Evolutionary conservation across 1,140 invertebrate species (phyloP).

Genomic region (Forficula auricularia): DNA sequence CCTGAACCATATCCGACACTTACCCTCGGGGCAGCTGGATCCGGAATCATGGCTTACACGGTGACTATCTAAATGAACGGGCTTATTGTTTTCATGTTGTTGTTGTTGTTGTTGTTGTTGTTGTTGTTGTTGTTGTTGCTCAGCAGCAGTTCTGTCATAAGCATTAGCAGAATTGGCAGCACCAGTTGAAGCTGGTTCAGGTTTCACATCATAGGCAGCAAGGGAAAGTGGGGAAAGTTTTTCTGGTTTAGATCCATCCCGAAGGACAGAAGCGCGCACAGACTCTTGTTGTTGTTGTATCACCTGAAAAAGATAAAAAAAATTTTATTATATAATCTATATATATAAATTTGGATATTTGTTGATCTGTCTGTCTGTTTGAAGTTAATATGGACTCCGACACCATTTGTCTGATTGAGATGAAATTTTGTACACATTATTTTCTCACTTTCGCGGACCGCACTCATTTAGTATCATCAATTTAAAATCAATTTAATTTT

Average conservation of each 20-base stretch:
- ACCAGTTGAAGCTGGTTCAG: conserved; percentile 14
- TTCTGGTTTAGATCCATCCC: conserved; percentile 37
- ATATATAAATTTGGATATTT: too few species aligned
- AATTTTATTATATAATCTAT: too few species aligned
- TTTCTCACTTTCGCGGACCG: too few species aligned
- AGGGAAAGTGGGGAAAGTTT: conserved; percentile 4
- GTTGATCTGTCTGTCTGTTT: too few species aligned
- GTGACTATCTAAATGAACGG: conserved; percentile 15
- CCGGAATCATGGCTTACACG: conserved; percentile 15
- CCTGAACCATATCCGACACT: too few species aligned
- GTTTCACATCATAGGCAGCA: neutral
- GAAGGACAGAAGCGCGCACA: conserved; percentile 41
- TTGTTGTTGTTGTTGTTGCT: neutral
- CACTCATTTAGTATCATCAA: too few species aligned
- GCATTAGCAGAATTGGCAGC: conserved; percentile 20
- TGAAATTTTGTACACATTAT: too few species aligned
- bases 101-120: neutral
- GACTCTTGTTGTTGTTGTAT: conserved; percentile 13
- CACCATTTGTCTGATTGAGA: too few species aligned
- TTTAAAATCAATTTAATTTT: too few species aligned
- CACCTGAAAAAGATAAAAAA: too few species aligned
- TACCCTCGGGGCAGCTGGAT: conserved; percentile 30
- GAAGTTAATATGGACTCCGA: too few species aligned
- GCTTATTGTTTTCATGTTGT: conserved; percentile 11
- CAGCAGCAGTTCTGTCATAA: conserved; percentile 22